Conservation (phyloP, 2,797 vertebrate genomes). For the Eremophila alpestris region DNA sequence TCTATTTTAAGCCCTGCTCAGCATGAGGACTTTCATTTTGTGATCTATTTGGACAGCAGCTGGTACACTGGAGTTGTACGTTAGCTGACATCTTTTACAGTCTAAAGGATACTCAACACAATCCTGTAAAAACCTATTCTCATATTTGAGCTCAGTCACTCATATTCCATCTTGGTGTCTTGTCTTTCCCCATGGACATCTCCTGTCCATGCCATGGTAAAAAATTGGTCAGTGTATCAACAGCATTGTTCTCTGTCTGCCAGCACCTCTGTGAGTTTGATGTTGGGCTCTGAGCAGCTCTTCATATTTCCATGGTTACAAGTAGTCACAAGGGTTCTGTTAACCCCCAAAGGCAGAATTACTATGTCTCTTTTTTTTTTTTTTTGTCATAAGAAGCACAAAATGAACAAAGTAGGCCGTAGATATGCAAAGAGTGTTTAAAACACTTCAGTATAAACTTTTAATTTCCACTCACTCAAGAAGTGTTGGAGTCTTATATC, state of each 20-base stretch:
- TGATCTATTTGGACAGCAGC: conserved; percentile 56
- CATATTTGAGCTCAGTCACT: background rate
- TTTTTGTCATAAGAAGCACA: background rate
- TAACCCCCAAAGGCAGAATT: conserved; percentile 21
- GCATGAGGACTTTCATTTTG: conserved; percentile 23
- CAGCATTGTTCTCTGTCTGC: conserved; percentile 49
- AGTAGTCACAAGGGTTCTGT: conserved; percentile 35
- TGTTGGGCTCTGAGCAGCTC: conserved; percentile 29
- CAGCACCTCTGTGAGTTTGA: conserved; percentile 48
- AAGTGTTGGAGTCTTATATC: background rate
- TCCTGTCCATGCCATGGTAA: background rate
- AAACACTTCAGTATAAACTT: background rate
- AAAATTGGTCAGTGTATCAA: background rate
- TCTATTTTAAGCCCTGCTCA: conserved; percentile 52
- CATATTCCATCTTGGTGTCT: background rate
- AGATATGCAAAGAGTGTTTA: background rate
- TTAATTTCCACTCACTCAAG: background rate
- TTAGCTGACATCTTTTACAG: conserved; percentile 31
- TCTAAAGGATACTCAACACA: conserved; percentile 1
- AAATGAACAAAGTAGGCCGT: background rate
- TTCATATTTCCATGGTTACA: conserved; percentile 71
- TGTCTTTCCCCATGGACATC: background rate
- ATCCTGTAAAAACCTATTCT: conserved; percentile 23
- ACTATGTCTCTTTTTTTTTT: background rate
- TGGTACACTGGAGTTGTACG: conserved; percentile 5